These are phyloP conservation scores for Platypus cylindrus DNA, from an alignment of 2,888 invertebrate genomes.

Conservation along the genomic window DNA sequence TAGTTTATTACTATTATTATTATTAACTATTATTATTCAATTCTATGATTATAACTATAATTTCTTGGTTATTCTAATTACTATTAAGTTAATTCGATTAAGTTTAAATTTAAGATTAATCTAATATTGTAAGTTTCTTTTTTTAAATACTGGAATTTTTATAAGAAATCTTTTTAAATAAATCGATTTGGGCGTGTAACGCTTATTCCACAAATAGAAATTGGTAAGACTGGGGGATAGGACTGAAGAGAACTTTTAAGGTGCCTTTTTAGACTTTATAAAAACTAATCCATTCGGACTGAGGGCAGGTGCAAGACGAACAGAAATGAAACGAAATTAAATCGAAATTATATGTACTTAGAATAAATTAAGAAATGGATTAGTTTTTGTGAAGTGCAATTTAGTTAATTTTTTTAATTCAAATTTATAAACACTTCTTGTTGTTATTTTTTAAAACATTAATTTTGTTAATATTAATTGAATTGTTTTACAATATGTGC, in stretches of 20 bases:
- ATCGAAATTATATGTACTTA: conserved; percentile 5
- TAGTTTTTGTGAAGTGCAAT: conserved; percentile 25
- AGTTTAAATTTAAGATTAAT: conserved; percentile 24
- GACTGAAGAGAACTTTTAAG: conserved; percentile 34
- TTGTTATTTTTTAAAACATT: too few species aligned
- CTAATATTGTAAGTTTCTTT: conserved; percentile 33
- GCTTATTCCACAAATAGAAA: conserved; percentile 32
- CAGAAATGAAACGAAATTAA: conserved; percentile 5
- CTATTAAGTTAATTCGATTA: conserved; percentile 22
- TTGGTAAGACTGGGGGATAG: conserved; percentile 36
- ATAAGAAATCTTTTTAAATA: conserved; percentile 11
- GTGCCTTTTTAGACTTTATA: conserved; percentile 35
- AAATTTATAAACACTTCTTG: conserved; percentile 7
- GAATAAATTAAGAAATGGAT: conserved; percentile 16
- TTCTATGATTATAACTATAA: not conserved
- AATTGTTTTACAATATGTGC: conserved; percentile 3
- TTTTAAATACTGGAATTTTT: conserved; percentile 26
- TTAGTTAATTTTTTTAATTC: conserved; percentile 19
- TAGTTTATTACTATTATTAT: conserved; percentile 23
- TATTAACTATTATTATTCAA: conserved; percentile 10
- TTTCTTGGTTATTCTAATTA: not conserved
- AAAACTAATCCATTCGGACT: conserved; percentile 25
- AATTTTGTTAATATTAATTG: conserved; percentile 5
- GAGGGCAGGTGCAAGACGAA: conserved; percentile 32
- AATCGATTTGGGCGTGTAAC: conserved; percentile 32